Base-by-base conservation (phyloP, 2,888 invertebrate genomes). In the Drosophila buzzatii region DNA sequence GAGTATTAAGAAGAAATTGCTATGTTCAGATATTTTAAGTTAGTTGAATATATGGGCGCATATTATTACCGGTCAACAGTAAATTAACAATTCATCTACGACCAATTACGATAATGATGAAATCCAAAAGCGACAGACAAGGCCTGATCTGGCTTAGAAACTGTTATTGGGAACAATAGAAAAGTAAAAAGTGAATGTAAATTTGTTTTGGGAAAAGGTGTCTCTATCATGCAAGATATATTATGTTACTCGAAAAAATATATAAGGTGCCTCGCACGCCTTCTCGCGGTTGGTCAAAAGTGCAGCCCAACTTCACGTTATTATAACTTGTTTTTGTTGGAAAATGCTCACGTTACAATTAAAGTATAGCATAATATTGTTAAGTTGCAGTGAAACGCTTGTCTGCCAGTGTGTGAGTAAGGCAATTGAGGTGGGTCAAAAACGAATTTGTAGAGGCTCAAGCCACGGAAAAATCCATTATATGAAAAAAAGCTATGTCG, bases 131-230 rank as follows among this genome's bases (percentile, higher is more conserved):
- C 45, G 27, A 23, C 45, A 45, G 45, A 45, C 53, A 8, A 16
- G 33, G 59, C 20, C 39, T 52, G 57, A 18, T 44, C 20, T 71
- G 49, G 41, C 53, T 35, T 61, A 49, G 35, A 60, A 66, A 62
- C 61, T 2, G 3, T 37, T 70, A 39, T 27, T 56, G 14, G 71
- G 9, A 59, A 51, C 51, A 77, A 63, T 56, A 71, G 23, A 77
- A 85, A 87, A 82, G 82, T 80, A 31, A 79, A 87, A 87, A 87
- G 85, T 85, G 82, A 85, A 87, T 82, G 81, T 76, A 72, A 73
- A 64, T 61, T 80, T 63, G 47, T 61, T 67, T 69, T 52, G 20
- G 52, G 47, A 70, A 61, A 61, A 56, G 53, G 67, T 66, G 57
- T 69, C 59, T 70, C 58, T 65, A 76, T 67, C 63, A 62, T 51